Evolutionary conservation across 37 sponge, comb jelly and placozoan genomes (phyloP).

Genomic region (Ephydatia muelleri): DNA sequence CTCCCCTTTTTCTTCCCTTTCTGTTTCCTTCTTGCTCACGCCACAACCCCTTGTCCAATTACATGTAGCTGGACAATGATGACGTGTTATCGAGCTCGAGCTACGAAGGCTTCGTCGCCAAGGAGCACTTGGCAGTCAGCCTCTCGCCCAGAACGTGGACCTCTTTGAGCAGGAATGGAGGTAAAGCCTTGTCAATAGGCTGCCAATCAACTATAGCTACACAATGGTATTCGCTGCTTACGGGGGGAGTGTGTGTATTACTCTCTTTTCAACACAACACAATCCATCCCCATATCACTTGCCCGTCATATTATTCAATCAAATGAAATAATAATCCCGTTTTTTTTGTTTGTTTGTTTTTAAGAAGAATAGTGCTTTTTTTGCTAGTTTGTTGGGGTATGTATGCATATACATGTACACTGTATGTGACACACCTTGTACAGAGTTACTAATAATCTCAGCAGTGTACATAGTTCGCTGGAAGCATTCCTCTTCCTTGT

Average conservation of each 20-base stretch:
- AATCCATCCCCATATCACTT: too few relatives aligned
- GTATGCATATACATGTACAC: too few relatives aligned
- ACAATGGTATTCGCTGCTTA: constrained; percentile 14
- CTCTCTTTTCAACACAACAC: too few relatives aligned
- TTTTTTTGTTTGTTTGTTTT: too few relatives aligned
- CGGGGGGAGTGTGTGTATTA: constrained; percentile 12
- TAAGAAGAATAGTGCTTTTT: too few relatives aligned
- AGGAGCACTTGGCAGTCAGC: constrained; percentile 64
- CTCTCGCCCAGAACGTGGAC: constrained; percentile 69
- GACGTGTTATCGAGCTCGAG: constrained; percentile 65
- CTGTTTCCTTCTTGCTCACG: neutral
- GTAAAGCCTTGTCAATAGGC: constrained; percentile 3
- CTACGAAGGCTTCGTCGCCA: constrained; percentile 81
- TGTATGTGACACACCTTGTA: too few relatives aligned
- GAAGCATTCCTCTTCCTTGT: too few relatives aligned
- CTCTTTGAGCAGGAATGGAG: constrained; percentile 45
- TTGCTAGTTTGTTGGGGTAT: too few relatives aligned
- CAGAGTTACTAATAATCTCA: too few relatives aligned
- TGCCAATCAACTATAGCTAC: neutral
- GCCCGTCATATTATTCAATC: too few relatives aligned
- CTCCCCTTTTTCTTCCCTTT: neutral
- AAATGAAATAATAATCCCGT: too few relatives aligned
- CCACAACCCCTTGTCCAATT: neutral
- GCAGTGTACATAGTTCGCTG: too few relatives aligned
- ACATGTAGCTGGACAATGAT: constrained; percentile 61